These are phyloP conservation scores for Talpa occidentalis DNA, from an alignment of 2,113 vertebrate genomes.

Conservation along the genomic window DNA sequence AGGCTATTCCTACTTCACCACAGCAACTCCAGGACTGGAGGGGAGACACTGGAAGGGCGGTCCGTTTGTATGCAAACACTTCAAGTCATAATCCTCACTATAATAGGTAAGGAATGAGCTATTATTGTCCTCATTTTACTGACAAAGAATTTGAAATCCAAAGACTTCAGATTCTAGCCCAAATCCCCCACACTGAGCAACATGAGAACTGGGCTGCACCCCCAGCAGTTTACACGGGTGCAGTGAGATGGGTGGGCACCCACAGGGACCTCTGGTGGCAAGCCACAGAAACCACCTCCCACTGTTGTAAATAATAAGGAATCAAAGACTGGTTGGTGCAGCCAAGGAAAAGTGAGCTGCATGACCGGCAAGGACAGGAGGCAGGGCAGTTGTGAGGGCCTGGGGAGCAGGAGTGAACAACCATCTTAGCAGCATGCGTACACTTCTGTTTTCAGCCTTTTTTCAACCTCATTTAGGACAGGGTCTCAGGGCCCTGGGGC, in stretches of 20 bases:
- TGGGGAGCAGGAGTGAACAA: not conserved
- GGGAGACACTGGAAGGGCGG: not conserved
- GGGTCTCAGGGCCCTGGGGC: not conserved
- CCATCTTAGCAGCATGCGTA: not conserved
- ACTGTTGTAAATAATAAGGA: not conserved
- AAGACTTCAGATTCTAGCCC: not conserved
- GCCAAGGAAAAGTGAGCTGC: not conserved
- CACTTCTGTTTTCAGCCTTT: not conserved
- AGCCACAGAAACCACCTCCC: not conserved
- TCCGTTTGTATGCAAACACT: not conserved
- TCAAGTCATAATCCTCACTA: not conserved
- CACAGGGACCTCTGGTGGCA: too few relatives aligned
- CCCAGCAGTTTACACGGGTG: not conserved
- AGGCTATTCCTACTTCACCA: not conserved
- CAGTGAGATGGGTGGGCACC: fast-evolving
- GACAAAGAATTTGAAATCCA: not conserved
- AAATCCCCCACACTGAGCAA: not conserved
- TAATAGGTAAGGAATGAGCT: not conserved
- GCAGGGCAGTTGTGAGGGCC: not conserved
- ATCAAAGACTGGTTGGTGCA: not conserved
- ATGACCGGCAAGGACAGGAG: not conserved
- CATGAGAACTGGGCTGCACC: not conserved
- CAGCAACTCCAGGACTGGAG: not conserved
- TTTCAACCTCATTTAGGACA: not conserved
- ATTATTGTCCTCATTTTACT: not conserved